Conservation (phyloP, 2,797 vertebrate species). For the Siniperca undulata region DNA sequence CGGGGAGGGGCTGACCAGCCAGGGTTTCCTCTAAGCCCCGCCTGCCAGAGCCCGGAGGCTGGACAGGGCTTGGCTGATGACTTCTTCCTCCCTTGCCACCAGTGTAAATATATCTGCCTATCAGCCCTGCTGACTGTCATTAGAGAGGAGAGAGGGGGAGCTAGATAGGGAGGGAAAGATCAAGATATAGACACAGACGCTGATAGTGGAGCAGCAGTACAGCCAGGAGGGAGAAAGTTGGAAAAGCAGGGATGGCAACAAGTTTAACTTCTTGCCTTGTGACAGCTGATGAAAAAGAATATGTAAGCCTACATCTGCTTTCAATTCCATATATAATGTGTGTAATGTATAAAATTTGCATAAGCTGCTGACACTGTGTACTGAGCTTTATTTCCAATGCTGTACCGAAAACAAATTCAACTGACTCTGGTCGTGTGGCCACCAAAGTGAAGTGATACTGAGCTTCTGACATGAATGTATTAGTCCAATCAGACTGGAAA, state of each 20-base stretch:
- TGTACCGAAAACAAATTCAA: not conserved
- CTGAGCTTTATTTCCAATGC: not conserved
- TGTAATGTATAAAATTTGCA: not conserved
- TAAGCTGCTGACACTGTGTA: no score
- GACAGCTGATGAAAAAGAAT: not conserved
- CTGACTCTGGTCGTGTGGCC: not conserved
- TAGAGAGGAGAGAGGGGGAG: slow-evolving; percentile 50
- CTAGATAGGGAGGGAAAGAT: slow-evolving; percentile 30
- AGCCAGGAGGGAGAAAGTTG: slow-evolving; percentile 46
- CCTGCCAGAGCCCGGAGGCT: slow-evolving; percentile 70
- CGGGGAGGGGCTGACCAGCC: slow-evolving; percentile 81
- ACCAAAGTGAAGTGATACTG: not conserved
- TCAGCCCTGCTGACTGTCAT: slow-evolving; percentile 73
- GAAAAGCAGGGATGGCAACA: slow-evolving; percentile 27
- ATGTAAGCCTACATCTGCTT: not conserved
- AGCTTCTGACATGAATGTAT: not conserved
- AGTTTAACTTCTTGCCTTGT: slow-evolving; percentile 26
- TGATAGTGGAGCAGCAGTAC: slow-evolving; percentile 55
- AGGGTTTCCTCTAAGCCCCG: slow-evolving; percentile 83
- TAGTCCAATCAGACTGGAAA: not conserved
- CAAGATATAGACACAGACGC: slow-evolving; percentile 44
- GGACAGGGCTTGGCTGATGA: slow-evolving; percentile 86
- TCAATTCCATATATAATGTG: not conserved
- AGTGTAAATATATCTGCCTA: slow-evolving; percentile 82
- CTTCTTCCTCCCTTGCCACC: slow-evolving; percentile 82